Base-by-base conservation (phyloP, 2,797 vertebrate genomes). In the Artibeus jamaicensis region DNA sequence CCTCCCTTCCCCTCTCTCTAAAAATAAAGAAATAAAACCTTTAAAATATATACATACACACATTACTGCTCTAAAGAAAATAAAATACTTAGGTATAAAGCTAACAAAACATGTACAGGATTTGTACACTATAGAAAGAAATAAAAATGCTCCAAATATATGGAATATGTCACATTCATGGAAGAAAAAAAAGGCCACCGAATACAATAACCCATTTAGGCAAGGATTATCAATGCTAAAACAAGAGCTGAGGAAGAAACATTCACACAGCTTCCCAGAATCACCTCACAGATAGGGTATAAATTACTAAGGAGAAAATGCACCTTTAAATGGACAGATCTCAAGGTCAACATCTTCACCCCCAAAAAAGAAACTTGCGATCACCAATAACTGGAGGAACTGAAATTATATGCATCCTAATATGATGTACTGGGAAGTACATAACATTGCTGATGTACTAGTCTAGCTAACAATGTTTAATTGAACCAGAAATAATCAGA, bases 171-270 rank as follows among this genome's bases (percentile, higher is more conserved):
- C 42, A 79, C 2, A 0, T 79, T 79, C 50, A 42, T 34, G 10
- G 42, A 94, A 48, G 4, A 46, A 67, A 76, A 65, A 79, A 89
- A 83, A 70, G 53, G 59, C 19, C 39, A 71, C 85, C 46, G 89
- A 91, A 86, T 67, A 89, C 16, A 93, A 39, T 71, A 89, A 68
- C 44, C 55, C 70, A 74, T 67, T 85, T 62, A 89, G 65, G 37
- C 24, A 93, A 93, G 39, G 55, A 92, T 42, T 65, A 79, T n/a
- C 46, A 89, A 57, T 55, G 34, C 46, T 89, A 95, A 85, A 95
- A 78, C 26, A 26, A 77, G 32, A 83, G 22, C 0, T 84, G 53
- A 89, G 53, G 78, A 89, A 78, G 68, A 88, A 44, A 78, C 9
- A 53, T 16, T 95, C 42, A 77, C 34, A 70, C 29, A 50, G 53